Evolutionary conservation across 1,140 invertebrate genomes (phyloP), one percentile per base, ranked within the genome.

Genomic region (Teleogryllus occipitalis): DNA sequence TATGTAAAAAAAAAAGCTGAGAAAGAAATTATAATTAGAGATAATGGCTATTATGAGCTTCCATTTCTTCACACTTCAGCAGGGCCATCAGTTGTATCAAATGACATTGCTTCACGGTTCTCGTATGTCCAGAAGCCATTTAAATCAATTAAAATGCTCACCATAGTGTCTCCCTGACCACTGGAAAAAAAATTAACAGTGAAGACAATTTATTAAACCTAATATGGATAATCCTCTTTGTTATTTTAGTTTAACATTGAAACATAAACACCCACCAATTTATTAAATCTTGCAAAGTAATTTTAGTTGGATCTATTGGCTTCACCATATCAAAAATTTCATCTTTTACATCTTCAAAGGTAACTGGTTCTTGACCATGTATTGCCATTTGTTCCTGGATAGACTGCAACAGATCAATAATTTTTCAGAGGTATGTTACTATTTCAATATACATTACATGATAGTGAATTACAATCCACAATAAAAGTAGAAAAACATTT

Each of bases 321-420:
- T 96, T 94, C 0, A 98, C 95, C 97, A 99, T 98, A 87, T 99
- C 97, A 88, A 98, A 98, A 82, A 99, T 96, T 88, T 98, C 97
- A 88, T 98, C 95, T 87, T 97, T 97, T 0, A 99, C 94, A 88
- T 98, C 96, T 82, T 97, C 93, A 87, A 98, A 98, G 81, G 91
- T 92, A 1, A 98, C 94, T 4, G 93, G 91, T 82, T 97, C 95
- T 80, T 95, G 94, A 14, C 92, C 93, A 85, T 96, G 93, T 15
- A 91, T 88, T 54, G 90, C 90, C 90, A 98, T 94, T 86, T 97
- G 94, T 81, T 97, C 93, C 87, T 97, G 94, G 82, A 98, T 97
- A 15, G 95, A 94, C 91, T 95, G 83, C 6, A 86, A 3, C 22
- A 14, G 10, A 18, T 14, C 10, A 65, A 65, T 3, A 2, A 65